Evolutionary conservation across 30 jellyfish, hydroid and myxozoan genomes (phyloP), one percentile per base, ranked within the genome.

Genomic region (Haliclystus octoradiatus): DNA sequence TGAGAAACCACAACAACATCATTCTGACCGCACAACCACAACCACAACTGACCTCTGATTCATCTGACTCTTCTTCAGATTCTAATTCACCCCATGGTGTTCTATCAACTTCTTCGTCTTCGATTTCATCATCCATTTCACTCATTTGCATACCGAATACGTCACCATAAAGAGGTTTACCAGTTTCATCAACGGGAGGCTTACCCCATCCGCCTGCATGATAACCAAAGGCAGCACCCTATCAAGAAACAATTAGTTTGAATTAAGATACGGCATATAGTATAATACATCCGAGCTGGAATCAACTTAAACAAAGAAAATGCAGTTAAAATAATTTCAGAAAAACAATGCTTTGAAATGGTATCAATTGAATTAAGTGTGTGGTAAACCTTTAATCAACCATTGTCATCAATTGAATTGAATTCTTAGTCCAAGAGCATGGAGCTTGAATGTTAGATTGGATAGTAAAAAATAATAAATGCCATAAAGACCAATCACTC

Each of bases 181-280:
- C 99, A 64, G 70, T 69, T 65, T 93, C 99, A 71, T 93, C 99
- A 29, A 93, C 97, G 29, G 99, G 99, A 61, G 99, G 99, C 69
- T 93, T 93, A 25, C 99, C 99, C 99, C 99, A 93, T 2, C 99
- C 99, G 28, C 99, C 99, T 29, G 97, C 97, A 73, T 93, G 99
- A 31, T 93, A 93, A 2, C 99, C 99, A 82, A 93, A 93, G 26
- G 97, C 70, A 31, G 99, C 97, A 3, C 99, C 99, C 99, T 92
- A 34, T 2, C n/a, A 51, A 19, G n/a, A 26, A 65, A 65, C 12
- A 60, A 26, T 15, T n/a, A 1, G 30, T 30, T 26, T 15, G 5
- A 22, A 33, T 4, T 24, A 22, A 2, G 25, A 32, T 4, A 28
- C n/a, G n/a, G n/a, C n/a, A n/a, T n/a, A n/a, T n/a, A n/a, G n/a